Evolutionary conservation across 92 coral and sea anemone genomes (phyloP).

Genomic region (Plumapathes pennacea): DNA sequence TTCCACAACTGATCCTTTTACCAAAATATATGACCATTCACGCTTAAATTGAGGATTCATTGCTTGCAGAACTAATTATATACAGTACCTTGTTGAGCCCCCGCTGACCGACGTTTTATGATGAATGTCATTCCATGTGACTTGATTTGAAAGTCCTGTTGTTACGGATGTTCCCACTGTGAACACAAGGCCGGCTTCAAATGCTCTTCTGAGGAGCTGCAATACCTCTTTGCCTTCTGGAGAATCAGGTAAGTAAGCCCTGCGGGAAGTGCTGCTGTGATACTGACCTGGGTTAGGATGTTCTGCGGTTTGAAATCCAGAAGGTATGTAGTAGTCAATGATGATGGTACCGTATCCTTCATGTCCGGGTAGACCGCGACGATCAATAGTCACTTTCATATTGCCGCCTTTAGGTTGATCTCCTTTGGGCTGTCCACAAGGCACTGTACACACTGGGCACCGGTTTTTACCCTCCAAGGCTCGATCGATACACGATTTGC

Average conservation of each 20-base stretch:
- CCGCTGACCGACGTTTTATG: conserved; percentile 67
- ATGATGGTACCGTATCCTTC: conserved; percentile 20
- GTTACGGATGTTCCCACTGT: conserved; percentile 73
- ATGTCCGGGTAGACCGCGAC: conserved; percentile 32
- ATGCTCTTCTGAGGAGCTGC: conserved; percentile 64
- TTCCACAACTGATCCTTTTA: too few species aligned
- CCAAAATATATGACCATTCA: too few species aligned
- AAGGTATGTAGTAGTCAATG: conserved; percentile 22
- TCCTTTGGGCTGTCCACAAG: conserved; percentile 52
- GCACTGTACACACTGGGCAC: conserved; percentile 58
- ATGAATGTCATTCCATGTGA: conserved; percentile 80
- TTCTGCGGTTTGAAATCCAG: conserved; percentile 42
- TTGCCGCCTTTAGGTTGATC: conserved; percentile 69
- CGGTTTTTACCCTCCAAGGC: conserved; percentile 21
- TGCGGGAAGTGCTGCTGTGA: conserved; percentile 49
- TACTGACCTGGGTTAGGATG: conserved; percentile 78
- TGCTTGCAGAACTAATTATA: too few species aligned
- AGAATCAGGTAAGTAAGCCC: conserved; percentile 59
- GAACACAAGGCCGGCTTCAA: conserved; percentile 69
- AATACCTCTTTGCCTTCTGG: conserved; percentile 66
- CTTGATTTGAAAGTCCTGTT: conserved; percentile 45
- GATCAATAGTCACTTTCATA: background rate
- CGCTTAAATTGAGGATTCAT: too few species aligned
- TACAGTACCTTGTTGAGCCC: too few species aligned
- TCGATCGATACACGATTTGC: conserved; percentile 47